Base-by-base conservation (phyloP, 2,797 vertebrate genomes). In the Labroides dimidiatus region DNA sequence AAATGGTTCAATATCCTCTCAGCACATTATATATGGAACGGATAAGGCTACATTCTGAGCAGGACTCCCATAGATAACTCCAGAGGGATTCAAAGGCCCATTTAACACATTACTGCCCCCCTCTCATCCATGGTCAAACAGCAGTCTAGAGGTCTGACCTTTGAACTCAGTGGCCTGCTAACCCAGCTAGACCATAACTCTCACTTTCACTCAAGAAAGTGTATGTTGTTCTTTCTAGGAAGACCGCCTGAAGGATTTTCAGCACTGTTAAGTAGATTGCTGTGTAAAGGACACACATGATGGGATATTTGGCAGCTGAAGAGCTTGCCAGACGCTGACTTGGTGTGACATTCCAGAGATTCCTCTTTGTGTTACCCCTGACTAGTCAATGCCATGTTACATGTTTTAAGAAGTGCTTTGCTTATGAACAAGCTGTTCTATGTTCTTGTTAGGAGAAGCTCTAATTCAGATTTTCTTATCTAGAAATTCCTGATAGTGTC, bases 111-210 rank as follows among this genome's bases (percentile, higher is more conserved):
- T 45, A 12, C 50, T 69, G 16, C 24, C 60, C 30, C 30, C 45
- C 57, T 82, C 69, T 49, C 45, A 64, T 69, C 64, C 64, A 75
- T 61, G 63, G 76, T 81, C 72, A 85, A 81, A 80, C 52, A 36
- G 60, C 65, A 74, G 64, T 74, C 72, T 54, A 12, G 71, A 60
- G 72, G n/a, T 70, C 51, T 75, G 79, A 89, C 84, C 84, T 89
- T 75, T 88, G 82, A 87, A 72, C 87, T 73, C 17, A 6, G 21
- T 43, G 74, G 82, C 64, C 67, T 15, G 33, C 50, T 48, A 16
- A 33, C 23, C 33, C 59, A 36, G 39, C 50, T 6, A 6, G 5
- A 60, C 49, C 72, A 66, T 69, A 84, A 68, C 65, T 75, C 45
- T 58, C 80, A 67, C 73, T 75, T 71, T 68, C 27, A 69, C 63